A percentile compares a stretch with the other conserved stretches of the same genome.
phyloP scores from a whole-genome alignment of 2,888 invertebrate genomes.

The Rapana venosa region DNA sequence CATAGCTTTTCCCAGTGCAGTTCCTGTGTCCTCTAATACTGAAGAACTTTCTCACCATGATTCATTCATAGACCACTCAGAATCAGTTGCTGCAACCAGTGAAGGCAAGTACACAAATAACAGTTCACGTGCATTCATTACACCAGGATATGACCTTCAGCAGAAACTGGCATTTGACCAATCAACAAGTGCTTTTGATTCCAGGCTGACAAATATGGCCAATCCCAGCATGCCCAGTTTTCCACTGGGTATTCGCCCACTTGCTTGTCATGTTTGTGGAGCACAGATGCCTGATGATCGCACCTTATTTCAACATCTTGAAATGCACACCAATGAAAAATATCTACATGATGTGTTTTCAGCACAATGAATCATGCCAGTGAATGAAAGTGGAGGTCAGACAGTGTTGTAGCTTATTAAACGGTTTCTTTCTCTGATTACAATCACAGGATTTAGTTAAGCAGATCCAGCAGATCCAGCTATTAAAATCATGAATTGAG shows the following conservation, averaged over 20 bases:
- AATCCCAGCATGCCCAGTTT: not conserved
- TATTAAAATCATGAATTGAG: no score
- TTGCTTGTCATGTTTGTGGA: constrained; percentile 34
- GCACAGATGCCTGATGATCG: constrained; percentile 4
- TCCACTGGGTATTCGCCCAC: not conserved
- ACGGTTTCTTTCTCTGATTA: no score
- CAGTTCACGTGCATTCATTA: not conserved
- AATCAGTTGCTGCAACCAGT: not conserved
- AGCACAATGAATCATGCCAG: not conserved
- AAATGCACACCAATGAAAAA: constrained; percentile 29
- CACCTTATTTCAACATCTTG: constrained; percentile 29
- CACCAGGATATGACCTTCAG: not conserved
- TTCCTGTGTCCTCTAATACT: not conserved
- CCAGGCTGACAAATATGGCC: not conserved
- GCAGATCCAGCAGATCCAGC: no score
- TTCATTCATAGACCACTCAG: constrained; percentile 14
- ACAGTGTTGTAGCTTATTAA: no score
- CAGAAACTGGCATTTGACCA: constrained; percentile 14
- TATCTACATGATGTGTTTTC: constrained; percentile 35
- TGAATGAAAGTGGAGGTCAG: no score
- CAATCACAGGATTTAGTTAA: no score
- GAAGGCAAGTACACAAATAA: not conserved
- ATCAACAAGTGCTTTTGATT: not conserved
- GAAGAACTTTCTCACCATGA: not conserved
- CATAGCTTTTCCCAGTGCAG: not conserved